These are phyloP conservation scores for Myrmophylax atrothorax DNA, from an alignment of 2,113 vertebrate species.

Conservation along the genomic window DNA sequence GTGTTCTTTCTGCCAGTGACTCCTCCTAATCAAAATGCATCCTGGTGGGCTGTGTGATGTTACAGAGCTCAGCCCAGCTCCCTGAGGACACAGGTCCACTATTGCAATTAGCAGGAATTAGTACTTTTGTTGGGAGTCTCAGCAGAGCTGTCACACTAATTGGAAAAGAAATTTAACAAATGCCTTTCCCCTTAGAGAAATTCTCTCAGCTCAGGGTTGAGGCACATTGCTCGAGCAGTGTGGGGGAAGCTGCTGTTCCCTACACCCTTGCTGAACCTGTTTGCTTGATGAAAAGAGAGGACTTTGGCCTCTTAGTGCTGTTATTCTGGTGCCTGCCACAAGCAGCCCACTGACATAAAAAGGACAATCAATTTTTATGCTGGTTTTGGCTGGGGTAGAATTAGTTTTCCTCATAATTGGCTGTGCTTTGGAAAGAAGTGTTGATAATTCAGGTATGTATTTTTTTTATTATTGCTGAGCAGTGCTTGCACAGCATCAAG, in stretches of 20 bases:
- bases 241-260: background rate
- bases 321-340: background rate
- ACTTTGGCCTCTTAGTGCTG: background rate
- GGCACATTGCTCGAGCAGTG: background rate
- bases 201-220: background rate
- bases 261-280: background rate
- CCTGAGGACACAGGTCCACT: background rate
- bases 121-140: constrained; percentile 36
- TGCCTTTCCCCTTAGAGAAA: background rate
- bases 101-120: constrained; percentile 57
- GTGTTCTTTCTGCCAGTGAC: background rate
- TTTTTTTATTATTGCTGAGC: background rate
- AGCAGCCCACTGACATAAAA: background rate
- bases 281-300: background rate
- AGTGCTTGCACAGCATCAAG: accelerated
- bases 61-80: background rate
- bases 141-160: constrained; percentile 53
- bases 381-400: background rate
- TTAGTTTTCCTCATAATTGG: background rate
- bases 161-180: constrained; percentile 60
- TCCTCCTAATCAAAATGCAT: constrained; percentile 14
- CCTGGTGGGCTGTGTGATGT: background rate
- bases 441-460: background rate
- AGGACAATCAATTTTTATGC: background rate
- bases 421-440: background rate